phyloP scores from a whole-genome alignment of 2,113 vertebrate species.

The Gymnogyps californianus region DNA sequence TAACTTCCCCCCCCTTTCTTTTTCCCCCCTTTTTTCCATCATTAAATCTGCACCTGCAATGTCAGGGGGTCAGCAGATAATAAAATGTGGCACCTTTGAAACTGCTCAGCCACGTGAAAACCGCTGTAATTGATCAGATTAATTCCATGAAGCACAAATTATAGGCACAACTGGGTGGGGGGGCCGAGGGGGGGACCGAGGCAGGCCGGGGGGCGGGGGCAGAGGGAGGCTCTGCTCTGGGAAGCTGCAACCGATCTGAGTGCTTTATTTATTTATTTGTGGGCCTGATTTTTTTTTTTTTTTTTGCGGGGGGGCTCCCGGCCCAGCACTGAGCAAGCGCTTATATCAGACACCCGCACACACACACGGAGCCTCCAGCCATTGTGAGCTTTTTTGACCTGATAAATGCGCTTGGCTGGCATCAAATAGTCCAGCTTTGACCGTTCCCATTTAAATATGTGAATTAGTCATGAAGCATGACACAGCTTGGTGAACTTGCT shows the following conservation, averaged over 20 bases:
- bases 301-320: neutral
- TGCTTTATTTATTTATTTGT: slow-evolving; percentile 36
- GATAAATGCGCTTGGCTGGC: slow-evolving; percentile 88
- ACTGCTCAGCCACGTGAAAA: slow-evolving; percentile 85
- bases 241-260: neutral
- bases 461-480: slow-evolving; percentile 91
- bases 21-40: slow-evolving; percentile 14
- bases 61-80: slow-evolving; percentile 93
- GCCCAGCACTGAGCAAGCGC: slow-evolving; percentile 61
- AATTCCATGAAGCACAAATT: slow-evolving; percentile 70
- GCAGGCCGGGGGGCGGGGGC: neutral
- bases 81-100: slow-evolving; percentile 92
- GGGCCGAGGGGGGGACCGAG: neutral
- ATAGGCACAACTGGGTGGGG: slow-evolving; percentile 34
- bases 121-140: slow-evolving; percentile 81
- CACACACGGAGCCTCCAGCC: slow-evolving; percentile 69
- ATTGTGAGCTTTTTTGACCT: slow-evolving; percentile 87
- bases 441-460: slow-evolving; percentile 86
- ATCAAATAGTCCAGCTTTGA: slow-evolving; percentile 86
- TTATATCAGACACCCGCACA: slow-evolving; percentile 34
- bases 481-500: slow-evolving; percentile 84
- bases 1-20: neutral
- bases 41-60: slow-evolving; percentile 87
- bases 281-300: neutral
- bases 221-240: neutral